A percentile compares a stretch with the other conserved stretches of the same genome.
Evolutionary conservation across 2,888 invertebrate genomes (phyloP).

Genomic region (Drosophila subquinaria): DNA sequence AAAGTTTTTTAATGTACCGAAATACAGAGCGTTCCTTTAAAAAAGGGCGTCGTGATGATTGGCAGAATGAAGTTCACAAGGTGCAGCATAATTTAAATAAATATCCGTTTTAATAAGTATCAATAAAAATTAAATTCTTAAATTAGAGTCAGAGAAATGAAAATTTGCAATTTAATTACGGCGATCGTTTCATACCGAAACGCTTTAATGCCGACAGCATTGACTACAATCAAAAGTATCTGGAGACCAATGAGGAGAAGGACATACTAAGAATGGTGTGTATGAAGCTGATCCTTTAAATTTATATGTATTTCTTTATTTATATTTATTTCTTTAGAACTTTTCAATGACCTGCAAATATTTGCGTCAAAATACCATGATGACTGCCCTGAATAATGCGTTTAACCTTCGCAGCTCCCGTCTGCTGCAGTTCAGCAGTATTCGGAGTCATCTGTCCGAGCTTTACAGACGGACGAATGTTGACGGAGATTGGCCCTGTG

Average conservation of each 20-base stretch:
- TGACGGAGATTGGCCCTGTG: constrained; percentile 83
- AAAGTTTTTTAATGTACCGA: constrained; percentile 36
- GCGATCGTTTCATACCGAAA: constrained; percentile 84
- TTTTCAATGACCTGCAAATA: constrained; percentile 49
- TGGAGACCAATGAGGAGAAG: constrained; percentile 46
- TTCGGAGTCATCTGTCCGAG: not conserved
- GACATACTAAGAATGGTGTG: constrained; percentile 76
- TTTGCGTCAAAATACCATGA: constrained; percentile 73
- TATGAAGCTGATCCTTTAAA: not conserved
- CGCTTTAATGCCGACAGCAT: constrained; percentile 67
- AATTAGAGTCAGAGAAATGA: constrained; percentile 34
- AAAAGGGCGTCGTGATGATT: constrained; percentile 56
- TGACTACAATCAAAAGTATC: constrained; percentile 65
- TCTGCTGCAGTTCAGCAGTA: constrained; percentile 69
- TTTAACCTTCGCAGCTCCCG: constrained; percentile 69
- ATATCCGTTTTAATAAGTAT: not conserved
- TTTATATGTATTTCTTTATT: too few relatives aligned
- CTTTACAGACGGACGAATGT: not conserved
- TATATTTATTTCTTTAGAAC: not conserved
- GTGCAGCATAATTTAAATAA: constrained; percentile 14
- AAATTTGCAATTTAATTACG: constrained; percentile 38
- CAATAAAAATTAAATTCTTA: not conserved
- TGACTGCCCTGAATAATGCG: constrained; percentile 55
- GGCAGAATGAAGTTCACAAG: constrained; percentile 59
- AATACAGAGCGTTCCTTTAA: constrained; percentile 47